Evolutionary conservation across 2,797 vertebrate genomes (phyloP).

Genomic region (Fringilla coelebs): DNA sequence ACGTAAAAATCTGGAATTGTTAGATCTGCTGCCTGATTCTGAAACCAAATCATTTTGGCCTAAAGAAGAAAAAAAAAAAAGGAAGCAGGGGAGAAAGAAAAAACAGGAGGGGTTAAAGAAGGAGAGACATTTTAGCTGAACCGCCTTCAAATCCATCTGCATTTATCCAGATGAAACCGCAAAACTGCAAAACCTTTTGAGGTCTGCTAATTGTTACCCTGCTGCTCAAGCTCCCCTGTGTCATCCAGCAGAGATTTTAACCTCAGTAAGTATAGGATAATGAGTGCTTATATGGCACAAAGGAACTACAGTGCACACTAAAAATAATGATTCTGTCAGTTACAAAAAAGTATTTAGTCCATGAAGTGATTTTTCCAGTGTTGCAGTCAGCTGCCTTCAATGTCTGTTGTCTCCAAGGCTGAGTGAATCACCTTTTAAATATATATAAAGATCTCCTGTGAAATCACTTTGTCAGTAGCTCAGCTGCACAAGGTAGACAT

Average conservation of each 20-base stretch:
- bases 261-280: slow-evolving; percentile 26
- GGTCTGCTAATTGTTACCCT: background rate
- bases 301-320: background rate
- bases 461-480: slow-evolving; percentile 57
- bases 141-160: background rate
- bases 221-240: background rate
- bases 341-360: slow-evolving; percentile 34
- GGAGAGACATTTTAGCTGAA: background rate
- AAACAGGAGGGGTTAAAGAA: no score
- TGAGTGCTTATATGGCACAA: slow-evolving; percentile 33
- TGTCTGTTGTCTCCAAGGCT: slow-evolving; percentile 29
- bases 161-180: background rate
- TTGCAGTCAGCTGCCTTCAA: slow-evolving; percentile 21
- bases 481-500: slow-evolving; percentile 29
- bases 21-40: background rate
- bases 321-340: slow-evolving; percentile 32
- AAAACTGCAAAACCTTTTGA: background rate
- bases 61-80: background rate
- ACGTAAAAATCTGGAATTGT: background rate
- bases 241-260: slow-evolving; percentile 24
- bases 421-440: slow-evolving; percentile 57
- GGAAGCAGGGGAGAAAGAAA: rapidly evolving
- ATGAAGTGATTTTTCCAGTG: slow-evolving; percentile 11
- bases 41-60: background rate
- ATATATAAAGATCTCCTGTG: slow-evolving; percentile 53